A percentile compares a stretch with the other conserved stretches of the same genome.
These are phyloP conservation scores for Onchidella celtica DNA, from an alignment of 2,888 invertebrate species.

Conservation along the genomic window DNA sequence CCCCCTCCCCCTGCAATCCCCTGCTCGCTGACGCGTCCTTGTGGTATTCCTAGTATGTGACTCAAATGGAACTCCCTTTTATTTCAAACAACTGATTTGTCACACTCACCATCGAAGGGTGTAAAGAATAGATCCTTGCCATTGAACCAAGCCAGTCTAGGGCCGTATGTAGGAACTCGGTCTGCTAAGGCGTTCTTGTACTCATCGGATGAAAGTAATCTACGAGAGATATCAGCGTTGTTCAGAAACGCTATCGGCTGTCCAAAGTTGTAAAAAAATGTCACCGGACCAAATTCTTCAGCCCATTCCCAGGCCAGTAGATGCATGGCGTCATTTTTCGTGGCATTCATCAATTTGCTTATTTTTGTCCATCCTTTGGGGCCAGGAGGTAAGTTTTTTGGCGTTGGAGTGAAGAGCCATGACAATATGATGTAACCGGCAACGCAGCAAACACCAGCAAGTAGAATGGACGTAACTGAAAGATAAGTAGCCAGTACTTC, in stretches of 20 bases:
- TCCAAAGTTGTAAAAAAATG: neutral
- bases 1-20: no score
- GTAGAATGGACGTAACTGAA: neutral
- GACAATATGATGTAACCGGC: neutral
- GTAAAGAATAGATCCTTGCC: neutral
- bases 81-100: no score
- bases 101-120: neutral
- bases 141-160: neutral
- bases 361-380: constrained; percentile 4
- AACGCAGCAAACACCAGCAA: neutral
- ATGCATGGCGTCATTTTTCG: constrained; percentile 3
- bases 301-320: constrained; percentile 35
- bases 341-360: constrained; percentile 1
- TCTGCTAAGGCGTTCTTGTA: neutral
- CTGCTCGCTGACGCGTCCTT: no score
- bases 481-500: neutral
- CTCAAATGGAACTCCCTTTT: no score
- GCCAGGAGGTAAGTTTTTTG: constrained; percentile 31
- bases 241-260: constrained; percentile 19
- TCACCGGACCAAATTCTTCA: constrained; percentile 26
- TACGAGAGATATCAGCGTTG: neutral
- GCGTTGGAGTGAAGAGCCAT: neutral
- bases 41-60: no score
- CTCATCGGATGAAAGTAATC: neutral
- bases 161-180: neutral